Evolutionary conservation across 37 sponge, comb jelly and placozoan genomes (phyloP), one percentile per base, ranked within the genome.

Genomic region (Axinella damicornis): DNA sequence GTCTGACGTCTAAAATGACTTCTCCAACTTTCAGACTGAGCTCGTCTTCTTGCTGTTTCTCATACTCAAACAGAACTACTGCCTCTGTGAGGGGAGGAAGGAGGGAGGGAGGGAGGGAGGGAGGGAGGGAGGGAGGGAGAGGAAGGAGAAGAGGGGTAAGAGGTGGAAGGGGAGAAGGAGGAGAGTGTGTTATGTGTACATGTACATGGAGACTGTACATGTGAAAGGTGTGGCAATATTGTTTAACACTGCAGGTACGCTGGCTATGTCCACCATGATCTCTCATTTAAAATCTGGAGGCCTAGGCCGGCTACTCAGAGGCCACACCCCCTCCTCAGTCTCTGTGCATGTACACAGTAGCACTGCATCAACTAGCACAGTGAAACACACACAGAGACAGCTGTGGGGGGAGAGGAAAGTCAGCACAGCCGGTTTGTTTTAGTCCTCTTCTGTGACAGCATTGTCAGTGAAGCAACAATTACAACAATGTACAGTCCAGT

Each of bases 11-110:
- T 20, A 32, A 33, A 17, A 95, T 69, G 39, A 88, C 58, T n/a
- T 84, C 68, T 9, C 95, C 95, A 38, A 91, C 89, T n/a, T 39
- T 69, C 38, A 95, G 79, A 0, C 57, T 21, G 69, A 95, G 63
- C 77, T 95, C 95, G 66, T 95, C 95, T 19, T 88, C 89, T 74
- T 91, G 88, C 20, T 75, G 40, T 5, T 71, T 56, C 19, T 84
- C 79, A 55, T 95, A 95, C n/a, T 88, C 91, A 53, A 86, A 91
- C 38, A 53, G 22, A 0, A 87, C 95, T n/a, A 58, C 85, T 16
- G 89, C 93, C 58, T 88, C 89, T 78, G 79, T 63, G 20, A 20
- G 31, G 35, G 27, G 27, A 61, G 27, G 27, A 46, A 9, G 46
- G 27, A 68, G 69, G 6, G 34, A 31, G 35, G 31, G 69, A 12